A percentile compares a stretch with the other conserved stretches of the same genome.
phyloP scores from a whole-genome alignment of 2,113 vertebrate genomes.

The Protobothrops mucrosquamatus region DNA sequence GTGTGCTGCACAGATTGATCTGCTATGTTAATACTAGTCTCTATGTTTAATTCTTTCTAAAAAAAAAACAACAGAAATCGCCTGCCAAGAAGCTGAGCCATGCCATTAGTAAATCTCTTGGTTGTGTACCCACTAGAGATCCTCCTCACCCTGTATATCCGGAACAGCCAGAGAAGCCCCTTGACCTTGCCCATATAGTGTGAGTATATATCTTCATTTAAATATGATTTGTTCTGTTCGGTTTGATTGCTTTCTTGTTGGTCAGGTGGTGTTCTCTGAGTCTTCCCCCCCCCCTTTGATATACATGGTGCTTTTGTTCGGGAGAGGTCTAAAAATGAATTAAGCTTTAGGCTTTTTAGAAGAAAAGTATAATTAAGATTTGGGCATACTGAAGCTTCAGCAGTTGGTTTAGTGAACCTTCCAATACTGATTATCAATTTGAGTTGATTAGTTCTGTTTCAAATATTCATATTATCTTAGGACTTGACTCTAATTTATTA shows the following conservation, averaged over 20 bases:
- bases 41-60: constrained; percentile 4
- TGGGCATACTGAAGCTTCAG: neutral
- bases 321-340: rapidly evolving
- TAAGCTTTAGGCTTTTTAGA: rapidly evolving
- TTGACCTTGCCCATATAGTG: constrained; percentile 89
- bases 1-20: rapidly evolving
- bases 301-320: rapidly evolving
- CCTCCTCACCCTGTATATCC: constrained; percentile 89
- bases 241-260: neutral
- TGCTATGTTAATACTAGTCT: rapidly evolving
- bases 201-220: constrained; percentile 69
- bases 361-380: neutral
- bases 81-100: constrained; percentile 99
- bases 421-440: too few species aligned
- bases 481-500: neutral
- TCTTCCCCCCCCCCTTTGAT: rapidly evolving
- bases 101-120: constrained; percentile 94
- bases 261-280: rapidly evolving
- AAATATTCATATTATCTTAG: neutral
- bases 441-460: too few species aligned
- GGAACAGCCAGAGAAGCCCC: constrained; percentile 90
- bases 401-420: neutral
- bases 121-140: constrained; percentile 94
- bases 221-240: rapidly evolving
- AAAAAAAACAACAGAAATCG: constrained; percentile 81